Evolutionary conservation across 2,888 invertebrate genomes (phyloP), one percentile per base, ranked within the genome.

Genomic region (Xestia c-nigrum): DNA sequence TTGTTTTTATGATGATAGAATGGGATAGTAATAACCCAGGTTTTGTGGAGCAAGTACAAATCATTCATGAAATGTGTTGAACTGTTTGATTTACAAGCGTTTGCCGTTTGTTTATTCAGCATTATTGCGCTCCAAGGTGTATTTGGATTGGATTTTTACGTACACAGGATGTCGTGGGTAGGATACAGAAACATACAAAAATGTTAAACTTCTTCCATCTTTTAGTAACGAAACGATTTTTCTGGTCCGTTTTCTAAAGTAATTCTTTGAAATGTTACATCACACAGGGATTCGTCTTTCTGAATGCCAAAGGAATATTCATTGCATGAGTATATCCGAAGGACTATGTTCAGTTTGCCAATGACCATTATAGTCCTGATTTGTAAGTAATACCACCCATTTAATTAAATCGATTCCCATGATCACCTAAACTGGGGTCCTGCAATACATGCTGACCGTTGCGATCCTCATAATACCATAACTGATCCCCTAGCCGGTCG

Each of bases 31-130:
- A 88, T 86, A 88, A 90, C 85, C 71, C 72, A 83, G 85, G 89
- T 86, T 90, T 92, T 92, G 91, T 92, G 90, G 90, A 89, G 85
- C 92, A 90, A 92, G 91, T 93, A 94, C 94, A 94, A 94, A 94
- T 94, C 94, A 93, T 93, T 93, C 92, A 92, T 92, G 93, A 92
- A 92, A 91, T 91, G 90, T 92, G 91, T 92, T 91, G 91, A 89
- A 88, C 85, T 88, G 84, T 88, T 87, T 91, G 91, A 93, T 92
- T 93, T 92, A 93, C 90, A 90, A 87, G 87, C 79, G 79, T 84
- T 77, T 80, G 85, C 81, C 74, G 81, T 89, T 83, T 92, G 90
- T 92, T 93, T 92, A 89, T 88, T 79, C 72, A 65, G 65, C 78
- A 84, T 85, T 90, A 89, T 90, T 89, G 88, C 87, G 87, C 78